A percentile compares a stretch with the other conserved stretches of the same genome.
Evolutionary conservation across 1,140 invertebrate species (phyloP).

Genomic region (Catajapyx aquilonaris): DNA sequence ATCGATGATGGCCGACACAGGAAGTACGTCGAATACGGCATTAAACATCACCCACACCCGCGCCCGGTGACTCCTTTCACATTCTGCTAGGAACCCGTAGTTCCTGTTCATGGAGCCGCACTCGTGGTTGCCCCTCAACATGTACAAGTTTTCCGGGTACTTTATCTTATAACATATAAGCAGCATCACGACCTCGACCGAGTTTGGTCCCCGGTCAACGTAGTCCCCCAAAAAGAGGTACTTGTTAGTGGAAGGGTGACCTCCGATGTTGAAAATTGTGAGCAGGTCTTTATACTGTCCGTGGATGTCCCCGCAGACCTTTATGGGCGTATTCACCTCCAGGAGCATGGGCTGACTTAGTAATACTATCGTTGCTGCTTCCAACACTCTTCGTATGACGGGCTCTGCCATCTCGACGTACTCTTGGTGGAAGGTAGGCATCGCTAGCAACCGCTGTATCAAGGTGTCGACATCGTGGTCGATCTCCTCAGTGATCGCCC

Average conservation of each 20-base stretch:
- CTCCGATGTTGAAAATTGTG: constrained; percentile 30
- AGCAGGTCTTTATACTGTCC: constrained; percentile 33
- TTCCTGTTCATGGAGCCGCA: constrained; percentile 22
- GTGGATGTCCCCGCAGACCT: constrained; percentile 36
- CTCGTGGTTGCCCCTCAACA: constrained; percentile 24
- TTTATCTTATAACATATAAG: constrained; percentile 1
- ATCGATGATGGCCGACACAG: constrained; percentile 30
- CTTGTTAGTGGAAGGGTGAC: constrained; percentile 26
- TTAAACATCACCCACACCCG: constrained; percentile 35
- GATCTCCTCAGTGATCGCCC: no score
- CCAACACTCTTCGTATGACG: no score
- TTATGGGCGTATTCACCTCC: constrained; percentile 36
- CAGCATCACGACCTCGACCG: constrained; percentile 25
- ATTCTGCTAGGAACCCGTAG: constrained; percentile 21
- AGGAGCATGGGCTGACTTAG: constrained; percentile 37
- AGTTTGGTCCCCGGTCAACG: constrained; percentile 32
- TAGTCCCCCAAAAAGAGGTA: constrained; percentile 46
- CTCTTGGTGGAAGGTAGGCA: not conserved
- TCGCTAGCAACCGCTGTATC: not conserved
- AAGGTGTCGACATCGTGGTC: not conserved
- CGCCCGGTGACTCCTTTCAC: constrained; percentile 31
- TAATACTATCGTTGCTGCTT: no score
- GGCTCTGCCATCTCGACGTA: no score
- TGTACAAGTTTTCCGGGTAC: constrained; percentile 20
- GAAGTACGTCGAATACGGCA: constrained; percentile 52